These are phyloP conservation scores for Myripristis murdjan DNA, from an alignment of 2,797 vertebrate genomes.

Conservation along the genomic window DNA sequence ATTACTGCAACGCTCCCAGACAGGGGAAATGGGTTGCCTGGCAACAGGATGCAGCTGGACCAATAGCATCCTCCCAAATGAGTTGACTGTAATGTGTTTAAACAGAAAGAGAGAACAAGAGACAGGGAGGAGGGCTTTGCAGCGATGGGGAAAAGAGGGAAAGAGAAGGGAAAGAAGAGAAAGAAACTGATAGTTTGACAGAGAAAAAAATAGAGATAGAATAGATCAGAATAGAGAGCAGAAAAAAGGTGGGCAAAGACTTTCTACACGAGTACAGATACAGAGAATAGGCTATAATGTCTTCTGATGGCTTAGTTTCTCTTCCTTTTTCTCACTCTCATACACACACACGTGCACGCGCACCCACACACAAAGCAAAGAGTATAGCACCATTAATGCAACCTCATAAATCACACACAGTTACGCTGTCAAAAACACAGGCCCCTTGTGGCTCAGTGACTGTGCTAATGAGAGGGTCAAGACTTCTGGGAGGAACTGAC, in stretches of 20 bases:
- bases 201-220: slow-evolving; percentile 20
- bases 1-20: slow-evolving; percentile 86
- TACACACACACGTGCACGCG: not conserved
- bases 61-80: slow-evolving; percentile 86
- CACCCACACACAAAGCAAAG: not conserved
- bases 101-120: slow-evolving; percentile 80
- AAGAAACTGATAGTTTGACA: slow-evolving; percentile 41
- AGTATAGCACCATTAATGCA: slow-evolving; percentile 1
- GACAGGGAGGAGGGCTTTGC: slow-evolving; percentile 58
- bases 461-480: slow-evolving; percentile 18
- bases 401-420: slow-evolving; percentile 25
- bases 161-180: slow-evolving; percentile 36
- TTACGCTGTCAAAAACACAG: slow-evolving; percentile 8
- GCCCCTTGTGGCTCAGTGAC: slow-evolving; percentile 24
- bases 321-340: slow-evolving; percentile 13
- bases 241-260: not conserved
- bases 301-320: not conserved
- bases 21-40: slow-evolving; percentile 87
- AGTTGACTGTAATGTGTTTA: slow-evolving; percentile 87
- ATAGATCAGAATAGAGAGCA: slow-evolving; percentile 22
- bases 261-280: not conserved
- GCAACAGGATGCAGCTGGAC: slow-evolving; percentile 89
- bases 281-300: not conserved
- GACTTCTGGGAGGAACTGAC: slow-evolving; percentile 29
- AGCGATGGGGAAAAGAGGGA: slow-evolving; percentile 39